phyloP scores from a whole-genome alignment of 2,888 invertebrate genomes.

The Euspilapteryx auroguttella region DNA sequence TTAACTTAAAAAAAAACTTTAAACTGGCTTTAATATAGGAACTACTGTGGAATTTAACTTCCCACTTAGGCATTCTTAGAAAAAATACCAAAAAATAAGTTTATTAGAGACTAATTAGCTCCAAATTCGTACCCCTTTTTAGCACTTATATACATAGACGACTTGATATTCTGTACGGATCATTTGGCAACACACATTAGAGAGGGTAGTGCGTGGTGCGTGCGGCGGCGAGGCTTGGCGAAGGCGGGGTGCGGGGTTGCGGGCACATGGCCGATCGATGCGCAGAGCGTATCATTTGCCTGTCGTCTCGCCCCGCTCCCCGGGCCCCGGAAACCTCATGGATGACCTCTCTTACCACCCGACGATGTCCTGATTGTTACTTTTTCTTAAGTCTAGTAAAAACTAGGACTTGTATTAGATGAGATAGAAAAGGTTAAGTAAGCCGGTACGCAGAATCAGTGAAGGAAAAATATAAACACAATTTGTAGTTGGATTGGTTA shows the following conservation, averaged over 20 bases:
- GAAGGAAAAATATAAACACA: too few relatives aligned
- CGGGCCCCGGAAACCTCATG: slow-evolving; percentile 15
- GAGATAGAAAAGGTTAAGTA: too few relatives aligned
- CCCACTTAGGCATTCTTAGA: too few relatives aligned
- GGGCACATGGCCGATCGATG: slow-evolving; percentile 43
- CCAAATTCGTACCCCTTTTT: background rate
- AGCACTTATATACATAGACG: slow-evolving; percentile 12
- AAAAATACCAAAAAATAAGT: too few relatives aligned
- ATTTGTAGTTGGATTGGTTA: too few relatives aligned
- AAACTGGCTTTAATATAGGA: too few relatives aligned
- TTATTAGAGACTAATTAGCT: too few relatives aligned
- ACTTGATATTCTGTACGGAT: slow-evolving; percentile 40
- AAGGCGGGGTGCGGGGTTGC: slow-evolving; percentile 13
- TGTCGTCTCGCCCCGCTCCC: slow-evolving; percentile 25
- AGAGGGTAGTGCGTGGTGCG: slow-evolving; percentile 16
- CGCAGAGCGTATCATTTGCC: slow-evolving; percentile 50
- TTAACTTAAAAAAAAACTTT: too few relatives aligned
- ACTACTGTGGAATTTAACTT: too few relatives aligned
- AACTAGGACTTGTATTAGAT: too few relatives aligned
- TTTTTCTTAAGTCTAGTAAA: too few relatives aligned
- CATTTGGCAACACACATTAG: slow-evolving; percentile 55
- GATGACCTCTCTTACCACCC: slow-evolving; percentile 18
- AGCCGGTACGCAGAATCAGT: too few relatives aligned
- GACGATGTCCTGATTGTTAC: slow-evolving; percentile 13
- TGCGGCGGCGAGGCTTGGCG: slow-evolving; percentile 22